phyloP scores from a whole-genome alignment of 2,113 vertebrate genomes.

The Hymenochirus boettgeri region DNA sequence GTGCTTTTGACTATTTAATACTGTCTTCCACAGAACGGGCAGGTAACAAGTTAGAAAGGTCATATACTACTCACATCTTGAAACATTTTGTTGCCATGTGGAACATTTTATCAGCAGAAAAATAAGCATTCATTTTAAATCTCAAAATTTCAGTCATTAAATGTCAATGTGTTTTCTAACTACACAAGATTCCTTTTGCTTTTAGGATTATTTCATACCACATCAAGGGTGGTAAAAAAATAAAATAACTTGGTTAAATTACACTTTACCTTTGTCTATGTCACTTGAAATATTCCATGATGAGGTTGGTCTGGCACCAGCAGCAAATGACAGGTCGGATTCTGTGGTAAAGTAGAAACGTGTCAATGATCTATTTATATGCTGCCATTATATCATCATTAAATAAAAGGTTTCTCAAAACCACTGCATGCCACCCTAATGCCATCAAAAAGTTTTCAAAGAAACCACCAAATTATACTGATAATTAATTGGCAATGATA shows the following conservation, averaged over 20 bases:
- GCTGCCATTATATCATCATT: neutral
- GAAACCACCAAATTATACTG: no score
- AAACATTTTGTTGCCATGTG: constrained; percentile 58
- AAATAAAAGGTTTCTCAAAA: no score
- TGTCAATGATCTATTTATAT: constrained; percentile 20
- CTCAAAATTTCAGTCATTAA: constrained; percentile 47
- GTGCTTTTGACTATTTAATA: no score
- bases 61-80: constrained; percentile 57
- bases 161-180: constrained; percentile 42
- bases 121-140: constrained; percentile 46
- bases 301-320: constrained; percentile 72
- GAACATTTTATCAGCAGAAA: constrained; percentile 51
- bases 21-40: neutral
- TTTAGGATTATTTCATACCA: neutral
- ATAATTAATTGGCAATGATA: no score
- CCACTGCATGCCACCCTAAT: no score
- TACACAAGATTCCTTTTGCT: constrained; percentile 38
- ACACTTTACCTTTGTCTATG: constrained; percentile 70
- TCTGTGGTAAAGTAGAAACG: constrained; percentile 54
- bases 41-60: constrained; percentile 42
- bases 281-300: constrained; percentile 85
- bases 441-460: no score
- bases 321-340: constrained; percentile 71
- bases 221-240: constrained; percentile 27
- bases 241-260: neutral